Conservation (phyloP, 2,888 invertebrate species). For the Uloborus plumipes region DNA sequence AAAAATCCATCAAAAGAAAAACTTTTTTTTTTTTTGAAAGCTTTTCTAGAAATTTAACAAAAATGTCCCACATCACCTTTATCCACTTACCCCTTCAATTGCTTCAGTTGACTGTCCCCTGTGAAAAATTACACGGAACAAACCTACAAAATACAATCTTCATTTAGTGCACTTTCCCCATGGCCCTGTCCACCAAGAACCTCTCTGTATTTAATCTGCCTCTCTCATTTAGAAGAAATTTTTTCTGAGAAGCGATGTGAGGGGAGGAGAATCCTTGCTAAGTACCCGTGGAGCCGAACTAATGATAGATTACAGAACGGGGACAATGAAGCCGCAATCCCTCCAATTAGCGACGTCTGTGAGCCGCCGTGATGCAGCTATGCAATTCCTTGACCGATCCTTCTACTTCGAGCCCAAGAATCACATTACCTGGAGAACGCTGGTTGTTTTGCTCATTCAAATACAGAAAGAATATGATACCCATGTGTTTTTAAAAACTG, state of each 20-base stretch:
- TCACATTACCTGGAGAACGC: too few relatives aligned
- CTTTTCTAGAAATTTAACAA: too few relatives aligned
- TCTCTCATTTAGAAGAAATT: neutral
- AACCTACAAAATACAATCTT: neutral
- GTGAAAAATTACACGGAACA: neutral
- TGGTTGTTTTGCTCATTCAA: too few relatives aligned
- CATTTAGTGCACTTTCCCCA: neutral
- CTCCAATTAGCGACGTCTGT: neutral
- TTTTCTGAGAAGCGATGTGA: neutral
- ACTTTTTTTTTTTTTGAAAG: too few relatives aligned
- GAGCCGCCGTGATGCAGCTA: neutral
- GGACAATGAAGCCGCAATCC: constrained; percentile 5
- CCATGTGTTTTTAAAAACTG: too few relatives aligned
- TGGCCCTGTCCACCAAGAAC: neutral
- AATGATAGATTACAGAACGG: constrained; percentile 7
- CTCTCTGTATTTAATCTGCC: constrained; percentile 2
- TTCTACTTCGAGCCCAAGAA: too few relatives aligned
- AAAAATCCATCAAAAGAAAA: too few relatives aligned
- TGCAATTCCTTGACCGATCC: too few relatives aligned
- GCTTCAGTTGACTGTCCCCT: too few relatives aligned
- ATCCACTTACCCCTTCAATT: too few relatives aligned
- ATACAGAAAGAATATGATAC: too few relatives aligned
- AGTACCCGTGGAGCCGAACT: neutral
- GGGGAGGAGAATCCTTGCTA: neutral
- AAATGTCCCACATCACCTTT: too few relatives aligned